Conservation (phyloP, 1,140 invertebrate species). For the Coenobita brevimanus region DNA sequence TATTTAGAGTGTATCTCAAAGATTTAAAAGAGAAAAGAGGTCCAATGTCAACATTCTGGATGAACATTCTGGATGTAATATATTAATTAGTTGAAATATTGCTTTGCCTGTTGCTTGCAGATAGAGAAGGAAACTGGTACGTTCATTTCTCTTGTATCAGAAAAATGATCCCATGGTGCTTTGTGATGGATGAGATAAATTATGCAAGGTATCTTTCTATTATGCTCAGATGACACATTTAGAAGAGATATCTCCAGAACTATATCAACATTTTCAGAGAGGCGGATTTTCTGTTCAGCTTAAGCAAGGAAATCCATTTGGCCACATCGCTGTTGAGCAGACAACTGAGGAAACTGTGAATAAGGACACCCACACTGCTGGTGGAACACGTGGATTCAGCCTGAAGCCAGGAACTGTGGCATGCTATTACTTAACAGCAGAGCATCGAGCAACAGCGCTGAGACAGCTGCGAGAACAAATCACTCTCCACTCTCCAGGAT, state of each 20-base stretch:
- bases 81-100: constrained; percentile 43
- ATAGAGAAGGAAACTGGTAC: constrained; percentile 12
- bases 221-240: constrained; percentile 52
- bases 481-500: neutral
- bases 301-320: constrained; percentile 26
- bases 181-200: constrained; percentile 27
- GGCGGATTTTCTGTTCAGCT: constrained; percentile 60
- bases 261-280: neutral
- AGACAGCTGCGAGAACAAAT: no score
- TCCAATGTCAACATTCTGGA: constrained; percentile 13
- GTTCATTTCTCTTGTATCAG: neutral
- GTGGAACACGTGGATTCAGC: constrained; percentile 47
- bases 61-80: constrained; percentile 49
- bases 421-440: neutral
- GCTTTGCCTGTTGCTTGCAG: constrained; percentile 9
- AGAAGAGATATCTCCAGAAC: neutral
- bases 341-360: constrained; percentile 61
- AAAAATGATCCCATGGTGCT: constrained; percentile 41
- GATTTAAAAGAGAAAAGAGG: neutral
- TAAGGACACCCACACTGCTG: constrained; percentile 56
- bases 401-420: constrained; percentile 2
- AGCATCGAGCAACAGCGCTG: neutral
- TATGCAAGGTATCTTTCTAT: constrained; percentile 46
- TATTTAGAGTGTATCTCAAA: neutral
- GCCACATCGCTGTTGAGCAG: constrained; percentile 51